Evolutionary conservation across 35 echinoderm and acorn worm genomes (phyloP).

Genomic region (Strongylocentrotus purpuratus): DNA sequence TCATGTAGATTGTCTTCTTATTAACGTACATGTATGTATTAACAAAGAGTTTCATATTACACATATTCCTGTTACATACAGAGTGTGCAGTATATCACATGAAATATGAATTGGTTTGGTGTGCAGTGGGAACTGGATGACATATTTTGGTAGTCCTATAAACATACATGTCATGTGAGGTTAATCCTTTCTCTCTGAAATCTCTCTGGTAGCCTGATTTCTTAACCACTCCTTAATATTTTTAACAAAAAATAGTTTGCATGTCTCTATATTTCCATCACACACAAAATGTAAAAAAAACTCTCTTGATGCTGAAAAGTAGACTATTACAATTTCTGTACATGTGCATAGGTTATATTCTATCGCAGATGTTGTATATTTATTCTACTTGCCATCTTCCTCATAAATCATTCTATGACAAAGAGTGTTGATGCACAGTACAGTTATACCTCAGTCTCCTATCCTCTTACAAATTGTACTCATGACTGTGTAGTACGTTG

Average conservation of each 20-base stretch:
- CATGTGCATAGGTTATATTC: too few relatives aligned
- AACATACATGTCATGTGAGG: not conserved
- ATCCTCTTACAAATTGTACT: not conserved
- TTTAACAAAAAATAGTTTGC: too few relatives aligned
- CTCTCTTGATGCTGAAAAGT: not conserved
- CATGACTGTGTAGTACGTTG: not conserved
- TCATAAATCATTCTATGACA: not conserved
- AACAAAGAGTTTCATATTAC: too few relatives aligned
- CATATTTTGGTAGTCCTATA: not conserved
- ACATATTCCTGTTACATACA: too few relatives aligned
- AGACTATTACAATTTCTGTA: not conserved
- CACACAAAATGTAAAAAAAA: not conserved
- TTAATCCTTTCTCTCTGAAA: not conserved
- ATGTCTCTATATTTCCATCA: too few relatives aligned
- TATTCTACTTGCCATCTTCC: slow-evolving; percentile 9
- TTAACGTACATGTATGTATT: too few relatives aligned
- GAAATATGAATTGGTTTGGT: not conserved
- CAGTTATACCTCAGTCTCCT: too few relatives aligned
- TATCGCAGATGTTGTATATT: slow-evolving; percentile 20
- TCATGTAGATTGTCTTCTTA: too few relatives aligned
- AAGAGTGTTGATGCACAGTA: not conserved
- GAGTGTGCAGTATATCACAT: too few relatives aligned
- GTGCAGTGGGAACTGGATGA: not conserved
- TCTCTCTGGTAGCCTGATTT: not conserved
- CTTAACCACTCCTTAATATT: not conserved